Evolutionary conservation across 2,113 vertebrate species (phyloP), one percentile per base, ranked within the genome.

Genomic region (Pteropus alecto): DNA sequence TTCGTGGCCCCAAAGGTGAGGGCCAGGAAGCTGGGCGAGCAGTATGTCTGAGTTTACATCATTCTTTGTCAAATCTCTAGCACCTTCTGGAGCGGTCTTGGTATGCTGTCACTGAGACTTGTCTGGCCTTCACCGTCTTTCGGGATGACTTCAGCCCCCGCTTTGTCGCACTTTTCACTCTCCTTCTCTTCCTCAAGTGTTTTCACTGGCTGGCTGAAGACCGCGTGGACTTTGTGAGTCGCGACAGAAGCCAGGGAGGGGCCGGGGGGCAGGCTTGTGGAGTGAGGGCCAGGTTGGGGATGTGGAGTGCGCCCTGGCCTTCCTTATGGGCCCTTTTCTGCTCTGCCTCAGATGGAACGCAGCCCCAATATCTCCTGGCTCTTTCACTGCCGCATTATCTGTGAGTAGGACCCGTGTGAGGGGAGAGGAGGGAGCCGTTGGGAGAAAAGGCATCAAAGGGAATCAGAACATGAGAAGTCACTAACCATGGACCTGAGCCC

Each of bases 141-240:
- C 98, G 99, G 86, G 99, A 99, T 0, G 99, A 99, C 97, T 99
- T 99, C 98, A 99, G 99, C 71, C 99, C 99, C 0, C 99, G 99
- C 48, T 99, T 99, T 11, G 99, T 99, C 0, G 99, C 99, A 1
- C 99, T 99, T 91, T 99, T 99, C 98, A 99, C 99, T 30, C 99
- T 99, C 92, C 99, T 99, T 6, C 99, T 99, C 96, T 99, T 99
- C 98, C 99, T 99, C 90, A 99, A 99, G 98, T 99, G 99, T 98
- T 99, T 99, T 96, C 99, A 99, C 92, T 99, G 99, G 99, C 97
- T 99, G 98, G 99, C 99, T 0, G 99, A 99, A 97, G 99, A 99
- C 97, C 98, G 99, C 0, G 99, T 99, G 97, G 99, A 99, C 89
- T 99, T 99, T 98, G 99, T 99, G 98, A 99, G 99, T 98, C 6